phyloP scores from a whole-genome alignment of 2,888 invertebrate genomes.

The Odontomyia ornata region DNA sequence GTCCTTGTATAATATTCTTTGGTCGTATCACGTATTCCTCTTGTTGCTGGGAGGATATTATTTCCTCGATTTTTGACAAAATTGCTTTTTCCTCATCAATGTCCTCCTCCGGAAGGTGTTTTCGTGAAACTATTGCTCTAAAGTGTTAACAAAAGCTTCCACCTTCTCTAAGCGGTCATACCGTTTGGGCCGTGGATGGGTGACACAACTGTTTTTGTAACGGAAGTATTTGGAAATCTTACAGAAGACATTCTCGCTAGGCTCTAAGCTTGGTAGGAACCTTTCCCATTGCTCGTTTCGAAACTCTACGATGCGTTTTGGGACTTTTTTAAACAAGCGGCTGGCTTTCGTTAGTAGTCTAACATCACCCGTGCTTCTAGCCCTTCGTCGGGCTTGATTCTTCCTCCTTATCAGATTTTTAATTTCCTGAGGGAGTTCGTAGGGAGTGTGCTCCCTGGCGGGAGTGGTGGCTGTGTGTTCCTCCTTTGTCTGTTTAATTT shows the following conservation, averaged over 20 bases:
- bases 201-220: too few species aligned
- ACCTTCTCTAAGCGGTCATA: not conserved
- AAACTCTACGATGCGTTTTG: not conserved
- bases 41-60: not conserved
- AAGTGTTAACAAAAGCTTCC: not conserved
- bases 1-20: not conserved
- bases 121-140: not conserved
- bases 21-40: too few species aligned
- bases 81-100: not conserved
- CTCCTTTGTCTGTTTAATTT: not conserved
- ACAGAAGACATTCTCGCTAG: too few species aligned
- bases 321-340: not conserved
- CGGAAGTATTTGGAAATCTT: too few species aligned
- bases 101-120: not conserved
- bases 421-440: constrained; percentile 6
- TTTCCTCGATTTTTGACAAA: not conserved
- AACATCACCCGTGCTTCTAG: not conserved
- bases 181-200: too few species aligned
- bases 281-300: not conserved
- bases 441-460: not conserved
- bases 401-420: constrained; percentile 2
- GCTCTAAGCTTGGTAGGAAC: not conserved
- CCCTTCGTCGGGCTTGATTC: too few species aligned
- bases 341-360: not conserved
- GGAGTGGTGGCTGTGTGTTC: not conserved